phyloP scores from a whole-genome alignment of 2,888 invertebrate species.

The Drosophila demipolita region DNA sequence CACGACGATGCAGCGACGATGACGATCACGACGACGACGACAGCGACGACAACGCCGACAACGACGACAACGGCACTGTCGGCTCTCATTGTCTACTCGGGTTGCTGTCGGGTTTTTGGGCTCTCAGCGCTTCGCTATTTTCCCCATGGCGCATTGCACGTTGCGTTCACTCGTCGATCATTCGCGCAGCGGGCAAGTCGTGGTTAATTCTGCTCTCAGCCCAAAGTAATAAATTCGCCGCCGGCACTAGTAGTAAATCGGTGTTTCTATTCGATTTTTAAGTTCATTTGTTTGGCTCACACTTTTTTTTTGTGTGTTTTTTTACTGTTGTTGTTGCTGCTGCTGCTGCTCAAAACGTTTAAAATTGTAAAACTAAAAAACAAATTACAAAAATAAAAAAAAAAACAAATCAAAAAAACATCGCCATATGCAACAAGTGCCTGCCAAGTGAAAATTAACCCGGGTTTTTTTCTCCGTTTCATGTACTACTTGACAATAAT shows the following conservation, averaged over 20 bases:
- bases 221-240: conserved; percentile 6
- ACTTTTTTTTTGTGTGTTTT: conserved; percentile 8
- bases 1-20: conserved; percentile 18
- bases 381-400: neutral
- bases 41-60: neutral
- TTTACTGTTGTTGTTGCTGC: conserved; percentile 1
- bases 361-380: conserved; percentile 4
- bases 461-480: conserved; percentile 56
- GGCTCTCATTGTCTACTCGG: conserved; percentile 8
- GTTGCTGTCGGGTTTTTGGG: conserved; percentile 30
- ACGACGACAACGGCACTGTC: neutral
- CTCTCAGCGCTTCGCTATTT: conserved; percentile 64
- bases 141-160: conserved; percentile 64
- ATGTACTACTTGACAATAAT: conserved; percentile 43
- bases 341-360: conserved; percentile 8
- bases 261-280: conserved; percentile 13
- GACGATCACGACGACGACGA: neutral
- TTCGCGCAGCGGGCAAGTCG: conserved; percentile 72
- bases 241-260: conserved; percentile 6
- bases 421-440: conserved; percentile 36
- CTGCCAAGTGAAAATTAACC: conserved; percentile 53
- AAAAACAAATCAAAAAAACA: conserved; percentile 3
- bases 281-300: conserved; percentile 12
- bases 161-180: conserved; percentile 80
- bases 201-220: conserved; percentile 29